Conservation (phyloP, 2,113 vertebrate species). For the Myiozetetes cayanensis region DNA sequence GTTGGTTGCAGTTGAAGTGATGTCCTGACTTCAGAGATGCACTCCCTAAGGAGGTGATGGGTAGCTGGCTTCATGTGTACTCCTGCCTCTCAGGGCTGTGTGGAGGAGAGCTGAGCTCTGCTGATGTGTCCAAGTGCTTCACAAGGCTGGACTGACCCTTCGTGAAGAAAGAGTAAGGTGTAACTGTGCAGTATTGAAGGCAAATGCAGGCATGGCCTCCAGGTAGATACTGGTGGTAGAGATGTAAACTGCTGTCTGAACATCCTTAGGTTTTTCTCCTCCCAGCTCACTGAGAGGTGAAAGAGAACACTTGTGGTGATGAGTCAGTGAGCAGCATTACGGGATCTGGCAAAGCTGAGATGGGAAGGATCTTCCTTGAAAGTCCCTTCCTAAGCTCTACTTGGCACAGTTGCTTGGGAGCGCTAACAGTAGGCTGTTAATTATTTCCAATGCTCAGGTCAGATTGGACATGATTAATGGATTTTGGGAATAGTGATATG, state of each 20-base stretch:
- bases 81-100: not conserved
- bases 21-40: not conserved
- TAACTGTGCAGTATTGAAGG: not conserved
- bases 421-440: not conserved
- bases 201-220: not conserved
- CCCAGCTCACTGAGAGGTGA: not conserved
- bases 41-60: not conserved
- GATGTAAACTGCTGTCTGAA: not conserved
- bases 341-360: not conserved
- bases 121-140: not conserved
- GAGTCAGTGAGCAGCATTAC: not conserved
- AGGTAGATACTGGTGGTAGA: not conserved
- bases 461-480: not conserved
- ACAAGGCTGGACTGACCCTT: not conserved
- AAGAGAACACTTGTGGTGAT: not conserved
- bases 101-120: not conserved
- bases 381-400: not conserved
- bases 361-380: not conserved
- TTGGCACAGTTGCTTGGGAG: conserved; percentile 15
- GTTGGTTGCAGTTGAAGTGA: accelerated
- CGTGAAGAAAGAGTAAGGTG: not conserved
- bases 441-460: not conserved
- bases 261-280: not conserved
- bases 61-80: not conserved
- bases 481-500: conserved; percentile 10